Evolutionary conservation across 2,888 invertebrate genomes (phyloP), one percentile per base, ranked within the genome.

Genomic region (Deroplatys truncata): DNA sequence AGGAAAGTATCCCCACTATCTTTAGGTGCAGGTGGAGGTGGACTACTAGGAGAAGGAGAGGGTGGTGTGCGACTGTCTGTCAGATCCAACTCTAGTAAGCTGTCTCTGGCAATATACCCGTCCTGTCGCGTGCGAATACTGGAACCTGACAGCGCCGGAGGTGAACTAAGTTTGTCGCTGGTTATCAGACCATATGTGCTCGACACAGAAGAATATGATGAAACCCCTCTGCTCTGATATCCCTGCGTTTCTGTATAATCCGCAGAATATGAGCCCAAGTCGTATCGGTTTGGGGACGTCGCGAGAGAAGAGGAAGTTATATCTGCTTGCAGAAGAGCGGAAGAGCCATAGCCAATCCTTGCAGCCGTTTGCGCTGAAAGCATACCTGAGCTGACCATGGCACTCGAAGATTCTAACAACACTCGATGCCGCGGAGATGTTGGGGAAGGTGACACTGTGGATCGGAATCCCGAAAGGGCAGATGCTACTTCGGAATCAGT

Each of bases 1-100:
- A 95, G 93, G 93, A 96, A 95, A 91, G 94, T 92, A 91, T 94
- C 93, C 86, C 93, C 93, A 49, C 95, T 95, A 92, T 97, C 97
- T 90, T 95, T 95, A 0, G 97, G 97, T 0, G 97, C 97, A 43
- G 97, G 97, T 7, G 97, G 97, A 3, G 97, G 97, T 3, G 97
- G 97, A 82, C 94, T 94, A 92, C 97, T 97, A 0, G 96, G 96
- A 43, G 96, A 96, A 90, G 94, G 93, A 90, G 93, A 83, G 29
- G 90, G 91, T 28, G 91, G 86, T 25, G 88, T 86, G 86, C 89
- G 83, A 56, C 85, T 88, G 20, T 88, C 90, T 56, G 87, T 43
- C 84, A 89, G 84, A 29, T 90, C 90, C 49, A 91, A 84, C 9
- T 91, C 90, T 72, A 91, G 87, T n/a, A 83, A 83, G 28, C 88